Percentiles rank a stretch among this genome's conserved stretches.
Conservation (phyloP, 2,797 vertebrate species). For the Centropyge bicolor region DNA sequence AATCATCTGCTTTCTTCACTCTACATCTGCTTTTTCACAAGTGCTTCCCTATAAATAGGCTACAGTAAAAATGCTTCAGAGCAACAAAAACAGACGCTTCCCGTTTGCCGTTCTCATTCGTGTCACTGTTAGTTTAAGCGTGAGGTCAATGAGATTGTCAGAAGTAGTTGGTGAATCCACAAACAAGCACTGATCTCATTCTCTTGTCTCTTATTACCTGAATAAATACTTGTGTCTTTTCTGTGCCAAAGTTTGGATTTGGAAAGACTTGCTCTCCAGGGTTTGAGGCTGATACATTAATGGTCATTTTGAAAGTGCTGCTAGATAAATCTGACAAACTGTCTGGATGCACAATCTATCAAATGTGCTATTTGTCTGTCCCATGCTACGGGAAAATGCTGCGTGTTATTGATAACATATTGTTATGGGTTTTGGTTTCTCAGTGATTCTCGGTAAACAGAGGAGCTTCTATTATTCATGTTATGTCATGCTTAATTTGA, state of each 20-base stretch:
- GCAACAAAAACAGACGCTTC: constrained; percentile 30
- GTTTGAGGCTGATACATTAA: constrained; percentile 8
- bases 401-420: constrained; percentile 74
- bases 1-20: constrained; percentile 45
- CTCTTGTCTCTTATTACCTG: background rate
- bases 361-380: constrained; percentile 35
- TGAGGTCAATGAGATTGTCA: constrained; percentile 21
- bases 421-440: constrained; percentile 64
- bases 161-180: background rate
- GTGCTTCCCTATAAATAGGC: constrained; percentile 45
- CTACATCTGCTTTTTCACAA: constrained; percentile 50
- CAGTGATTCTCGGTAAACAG: constrained; percentile 68
- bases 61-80: constrained; percentile 40
- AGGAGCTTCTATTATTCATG: constrained; percentile 68
- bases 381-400: constrained; percentile 35
- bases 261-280: background rate
- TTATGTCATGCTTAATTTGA: constrained; percentile 76
- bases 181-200: constrained; percentile 7
- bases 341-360: constrained; percentile 20
- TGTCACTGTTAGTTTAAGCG: constrained; percentile 27
- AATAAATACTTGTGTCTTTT: constrained; percentile 18
- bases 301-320: constrained; percentile 34
- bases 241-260: constrained; percentile 18
- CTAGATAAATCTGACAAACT: constrained; percentile 40
- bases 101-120: background rate